Conservation (phyloP, 2,888 invertebrate genomes). For the Pyrochroa serraticornis region DNA sequence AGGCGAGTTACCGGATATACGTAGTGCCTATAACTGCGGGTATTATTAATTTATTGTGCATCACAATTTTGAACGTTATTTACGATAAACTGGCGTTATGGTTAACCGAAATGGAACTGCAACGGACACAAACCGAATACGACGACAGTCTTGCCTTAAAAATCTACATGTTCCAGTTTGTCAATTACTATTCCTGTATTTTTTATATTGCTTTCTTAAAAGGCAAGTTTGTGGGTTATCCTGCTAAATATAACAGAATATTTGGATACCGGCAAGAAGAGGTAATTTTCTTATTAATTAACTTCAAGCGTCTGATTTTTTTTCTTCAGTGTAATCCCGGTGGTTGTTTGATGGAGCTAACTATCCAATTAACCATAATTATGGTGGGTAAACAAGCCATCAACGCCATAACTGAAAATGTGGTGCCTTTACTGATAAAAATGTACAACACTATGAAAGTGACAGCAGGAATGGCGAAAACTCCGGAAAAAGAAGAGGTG, state of each 20-base stretch:
- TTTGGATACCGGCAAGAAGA: slow-evolving; percentile 75
- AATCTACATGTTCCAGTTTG: slow-evolving; percentile 86
- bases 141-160: slow-evolving; percentile 87
- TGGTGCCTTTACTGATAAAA: slow-evolving; percentile 68
- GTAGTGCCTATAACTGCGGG: slow-evolving; percentile 79
- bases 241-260: slow-evolving; percentile 75
- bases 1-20: slow-evolving; percentile 66
- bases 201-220: slow-evolving; percentile 84
- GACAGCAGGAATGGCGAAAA: slow-evolving; percentile 59
- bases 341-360: slow-evolving; percentile 84
- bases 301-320: no score
- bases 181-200: slow-evolving; percentile 87
- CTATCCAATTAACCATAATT: slow-evolving; percentile 83
- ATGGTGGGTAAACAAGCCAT: slow-evolving; percentile 87
- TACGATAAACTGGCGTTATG: slow-evolving; percentile 70
- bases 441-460: slow-evolving; percentile 61
- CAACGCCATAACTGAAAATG: slow-evolving; percentile 77
- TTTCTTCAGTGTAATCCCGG: slow-evolving; percentile 75
- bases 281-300: no score
- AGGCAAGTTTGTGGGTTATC: slow-evolving; percentile 80
- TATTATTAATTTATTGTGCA: slow-evolving; percentile 76
- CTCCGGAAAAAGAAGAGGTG: slow-evolving; percentile 48
- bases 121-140: slow-evolving; percentile 83
- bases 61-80: slow-evolving; percentile 74
- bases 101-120: slow-evolving; percentile 76